Base-by-base conservation (phyloP, 1,140 invertebrate species). In the Drosophila cardini region DNA sequence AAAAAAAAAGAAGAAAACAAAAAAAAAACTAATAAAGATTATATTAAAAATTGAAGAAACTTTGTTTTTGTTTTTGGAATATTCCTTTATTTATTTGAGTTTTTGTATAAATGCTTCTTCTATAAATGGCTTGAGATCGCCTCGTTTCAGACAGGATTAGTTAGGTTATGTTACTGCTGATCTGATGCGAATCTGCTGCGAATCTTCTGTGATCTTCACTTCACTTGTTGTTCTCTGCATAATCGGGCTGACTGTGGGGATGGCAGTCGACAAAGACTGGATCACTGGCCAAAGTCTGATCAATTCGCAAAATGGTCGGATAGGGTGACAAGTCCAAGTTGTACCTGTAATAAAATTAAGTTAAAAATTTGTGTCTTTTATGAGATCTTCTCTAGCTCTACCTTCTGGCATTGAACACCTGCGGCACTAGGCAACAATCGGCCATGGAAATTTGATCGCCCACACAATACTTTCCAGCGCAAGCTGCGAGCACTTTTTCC, bases 351-450 rank as follows among this genome's bases (percentile, higher is more conserved):
- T 7, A 32, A 6, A 8, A n/a, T 15, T 4, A 13, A 42, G 4
- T 26, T 0, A 42, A 42, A 9, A n/a, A 11, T 42, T 18, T 2
- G 2, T 6, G 8, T 4, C 10, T 16, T 10, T 34, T 38, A 38
- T 13, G 16, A 9, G 13, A 5, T 40, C n/a, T 13, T 30, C n/a
- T 43, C 0, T n/a, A 40, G n/a, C 4, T 40, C 5, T 40, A 96
- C 96, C 96, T 95, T 92, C 95, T 94, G 36, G 97, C 97, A 93
- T 97, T 97, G 84, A 96, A 97, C 36, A 98, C 96, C 93, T 99
- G 98, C 40, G 98, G 98, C 32, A 99, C 96, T 10, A 99, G 93
- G 90, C 97, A 99, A 76, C 98, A 96, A 92, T 99, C 98, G 26
- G 98, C 98, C 83, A 99, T 93, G 0, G 97, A 97, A 15, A 99